Base-by-base conservation (phyloP, 2,888 invertebrate species). In the Spodoptera exigua region DNA sequence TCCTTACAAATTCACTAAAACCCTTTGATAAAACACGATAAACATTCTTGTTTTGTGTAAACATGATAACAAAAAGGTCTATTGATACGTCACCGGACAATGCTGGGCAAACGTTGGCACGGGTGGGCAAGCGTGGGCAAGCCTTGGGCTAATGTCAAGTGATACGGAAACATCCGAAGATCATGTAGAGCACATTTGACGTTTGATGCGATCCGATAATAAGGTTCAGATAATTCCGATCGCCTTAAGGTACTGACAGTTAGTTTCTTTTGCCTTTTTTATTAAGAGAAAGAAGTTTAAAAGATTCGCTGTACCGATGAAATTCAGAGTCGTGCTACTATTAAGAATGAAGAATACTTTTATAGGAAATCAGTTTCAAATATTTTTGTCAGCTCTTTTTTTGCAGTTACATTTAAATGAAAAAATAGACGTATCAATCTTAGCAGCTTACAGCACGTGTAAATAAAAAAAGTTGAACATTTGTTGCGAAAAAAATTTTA, bases 61-160 rank as follows among this genome's bases (percentile, higher is more conserved):
- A 78, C 72, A 74, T 65, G 66, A 75, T 74, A 76, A 78, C 81
- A 78, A 80, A 80, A 80, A 72, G 79, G 76, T 70, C 68, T 68
- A 77, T 77, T 76, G 79, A 74, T 74, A 76, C 74, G 68, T 75
- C 81, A 72, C 58, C 59, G 65, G 71, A 74, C 67, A 70, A 62
- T 55, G 52, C 49, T 61, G 60, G 58, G 58, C 45, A 52, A 43
- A 62, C 39, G 36, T 67, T 44, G 52, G 27, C 27, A 27, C 5
- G 27, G 7, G 49, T 61, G 60, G 58, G 58, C 48, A 52, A 43
- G 57, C 43, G 36, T 67, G 52, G 63, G 51, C 63, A 46, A 59
- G 58, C 67, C 51, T 60, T 54, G 27, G 67, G 70, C 53, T 61
- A 65, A 59, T 62, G 62, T 59, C 58, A 64, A 62, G 45, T 75